Base-by-base conservation (phyloP, 2,797 vertebrate species). In the Prunella strophiata region DNA sequence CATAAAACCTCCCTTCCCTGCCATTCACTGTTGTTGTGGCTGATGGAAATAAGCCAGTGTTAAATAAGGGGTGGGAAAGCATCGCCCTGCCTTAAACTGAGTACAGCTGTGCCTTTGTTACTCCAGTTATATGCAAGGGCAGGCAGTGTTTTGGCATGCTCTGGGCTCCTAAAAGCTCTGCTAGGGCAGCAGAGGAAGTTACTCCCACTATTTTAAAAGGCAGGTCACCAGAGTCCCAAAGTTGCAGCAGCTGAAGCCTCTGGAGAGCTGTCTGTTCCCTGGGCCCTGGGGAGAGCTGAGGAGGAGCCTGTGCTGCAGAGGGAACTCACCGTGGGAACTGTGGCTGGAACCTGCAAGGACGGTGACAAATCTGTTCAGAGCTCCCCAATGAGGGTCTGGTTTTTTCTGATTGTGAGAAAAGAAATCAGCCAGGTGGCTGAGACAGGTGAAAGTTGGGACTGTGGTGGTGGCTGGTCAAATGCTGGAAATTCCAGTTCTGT, bases 151-250 rank as follows among this genome's bases (percentile, higher is more conserved):
- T 70, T 90, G 58, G 95, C 88, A 59, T 47, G 77, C 67, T 90
- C 74, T 63, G 85, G 85, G 63, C 63, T 95, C 88, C 32, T 47
- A 10, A 45, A 63, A 76, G 52, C 86, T 47, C 74, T 76, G 90
- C 92, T 73, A 88, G 83, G 80, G 90, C 59, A 91, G 71, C 91
- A 85, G 2, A 4, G 66, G 96, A 95, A 93, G 93, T 85, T 84
- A 70, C 90, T 95, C 66, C 88, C 91, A 65, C 90, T 95, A 3
- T 45, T 86, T 91, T 66, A 93, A 90, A 66, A 82, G 94, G 13
- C 92, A 73, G 93, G 95, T 96, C 96, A 91, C 11, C 93, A 91
- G 83, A 20, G 43, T 95, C 85, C 83, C 91, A 86, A 32, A 86
- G 88, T 58, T 90, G 10, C 55, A 78, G 83, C 95, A 94, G 93